These are phyloP conservation scores for Falco rusticolus DNA, from an alignment of 2,797 vertebrate species.

Conservation along the genomic window DNA sequence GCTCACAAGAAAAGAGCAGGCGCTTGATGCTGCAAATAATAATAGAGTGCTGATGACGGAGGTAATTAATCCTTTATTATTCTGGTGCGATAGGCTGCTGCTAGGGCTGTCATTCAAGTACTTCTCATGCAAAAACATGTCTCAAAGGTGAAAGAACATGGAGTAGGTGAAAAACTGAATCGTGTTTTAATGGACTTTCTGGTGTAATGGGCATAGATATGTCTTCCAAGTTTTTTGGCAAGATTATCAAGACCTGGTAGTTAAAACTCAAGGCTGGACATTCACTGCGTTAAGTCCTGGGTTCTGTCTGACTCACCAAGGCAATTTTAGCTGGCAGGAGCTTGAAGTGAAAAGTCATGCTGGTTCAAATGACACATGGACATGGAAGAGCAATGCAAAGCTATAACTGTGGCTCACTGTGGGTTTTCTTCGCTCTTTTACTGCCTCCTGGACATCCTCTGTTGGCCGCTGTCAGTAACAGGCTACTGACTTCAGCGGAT, in stretches of 20 bases:
- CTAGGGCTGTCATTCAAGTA: slow-evolving; percentile 29
- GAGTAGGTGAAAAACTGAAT: background rate
- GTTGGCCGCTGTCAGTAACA: background rate
- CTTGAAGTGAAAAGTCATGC: background rate
- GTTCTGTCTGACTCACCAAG: background rate
- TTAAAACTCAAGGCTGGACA: background rate
- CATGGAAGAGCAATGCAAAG: background rate
- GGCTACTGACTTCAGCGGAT: background rate
- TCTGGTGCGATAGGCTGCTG: slow-evolving; percentile 49
- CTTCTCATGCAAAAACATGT: slow-evolving; percentile 34
- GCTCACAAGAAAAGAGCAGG: slow-evolving; percentile 30
- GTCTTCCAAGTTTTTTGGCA: background rate
- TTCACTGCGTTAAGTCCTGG: background rate
- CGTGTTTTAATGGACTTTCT: background rate
- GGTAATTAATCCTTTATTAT: slow-evolving; percentile 62
- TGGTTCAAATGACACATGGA: background rate
- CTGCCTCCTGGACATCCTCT: background rate
- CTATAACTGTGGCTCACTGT: background rate
- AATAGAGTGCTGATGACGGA: slow-evolving; percentile 10
- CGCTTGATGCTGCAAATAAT: slow-evolving; percentile 43
- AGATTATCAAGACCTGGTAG: background rate
- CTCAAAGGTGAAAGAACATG: slow-evolving; percentile 21
- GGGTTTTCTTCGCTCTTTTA: background rate
- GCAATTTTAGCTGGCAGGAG: background rate
- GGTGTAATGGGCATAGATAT: background rate